Evolutionary conservation across 2,888 invertebrate species (phyloP).

Genomic region (Drosophila neutralis): DNA sequence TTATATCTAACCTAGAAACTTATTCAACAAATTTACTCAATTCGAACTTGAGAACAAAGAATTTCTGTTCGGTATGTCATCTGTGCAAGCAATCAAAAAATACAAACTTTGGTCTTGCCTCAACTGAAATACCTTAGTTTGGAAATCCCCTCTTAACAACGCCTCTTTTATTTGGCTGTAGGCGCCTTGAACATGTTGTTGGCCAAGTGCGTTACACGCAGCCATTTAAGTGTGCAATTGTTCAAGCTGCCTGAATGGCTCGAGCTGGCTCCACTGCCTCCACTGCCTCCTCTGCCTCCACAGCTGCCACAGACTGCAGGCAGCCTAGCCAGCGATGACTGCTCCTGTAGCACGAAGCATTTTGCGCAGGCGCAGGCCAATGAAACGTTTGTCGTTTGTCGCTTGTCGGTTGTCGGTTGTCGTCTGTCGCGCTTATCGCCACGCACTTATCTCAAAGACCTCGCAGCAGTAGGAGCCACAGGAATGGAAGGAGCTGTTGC

Average conservation of each 20-base stretch:
- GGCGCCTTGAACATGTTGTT: constrained; percentile 52
- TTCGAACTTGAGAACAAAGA: not conserved
- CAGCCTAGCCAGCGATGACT: constrained; percentile 3
- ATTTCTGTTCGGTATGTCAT: not conserved
- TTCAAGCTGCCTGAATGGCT: constrained; percentile 58
- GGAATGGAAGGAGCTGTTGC: constrained; percentile 16
- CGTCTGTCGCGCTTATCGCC: constrained; percentile 76
- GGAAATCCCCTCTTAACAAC: constrained; percentile 44
- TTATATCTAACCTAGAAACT: not conserved
- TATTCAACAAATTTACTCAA: not conserved
- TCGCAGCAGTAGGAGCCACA: constrained; percentile 21
- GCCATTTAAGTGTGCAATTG: constrained; percentile 75
- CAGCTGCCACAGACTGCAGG: constrained; percentile 3
- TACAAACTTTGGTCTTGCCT: not conserved
- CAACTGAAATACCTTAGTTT: not conserved
- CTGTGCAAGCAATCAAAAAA: not conserved
- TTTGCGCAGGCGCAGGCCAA: constrained; percentile 68
- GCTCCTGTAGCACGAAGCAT: constrained; percentile 41
- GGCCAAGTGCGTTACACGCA: constrained; percentile 61
- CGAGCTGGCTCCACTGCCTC: constrained; percentile 18
- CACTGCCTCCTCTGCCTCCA: constrained; percentile 25
- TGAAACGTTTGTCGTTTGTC: constrained; percentile 60
- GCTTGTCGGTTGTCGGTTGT: constrained; percentile 64
- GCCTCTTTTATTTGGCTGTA: constrained; percentile 51
- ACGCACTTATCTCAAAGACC: constrained; percentile 73